A percentile compares a stretch with the other conserved stretches of the same genome.
Conservation (phyloP, 2,888 invertebrate species). For the Callinectes sapidus region DNA sequence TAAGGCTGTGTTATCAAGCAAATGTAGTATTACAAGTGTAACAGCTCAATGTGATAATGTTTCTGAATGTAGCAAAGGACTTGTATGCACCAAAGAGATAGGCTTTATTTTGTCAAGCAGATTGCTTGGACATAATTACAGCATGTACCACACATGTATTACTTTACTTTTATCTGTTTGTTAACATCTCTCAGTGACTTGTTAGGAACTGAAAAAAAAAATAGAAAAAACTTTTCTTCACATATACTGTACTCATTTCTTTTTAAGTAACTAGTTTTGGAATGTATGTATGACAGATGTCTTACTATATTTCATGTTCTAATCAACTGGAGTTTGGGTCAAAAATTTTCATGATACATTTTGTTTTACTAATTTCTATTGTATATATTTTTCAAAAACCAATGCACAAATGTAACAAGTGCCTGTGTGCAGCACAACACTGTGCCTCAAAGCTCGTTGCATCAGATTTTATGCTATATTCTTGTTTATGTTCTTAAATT, state of each 20-base stretch:
- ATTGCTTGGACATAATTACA: neutral
- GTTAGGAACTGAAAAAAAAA: neutral
- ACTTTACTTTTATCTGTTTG: neutral
- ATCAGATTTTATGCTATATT: slow-evolving; percentile 6
- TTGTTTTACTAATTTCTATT: neutral
- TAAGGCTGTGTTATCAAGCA: slow-evolving; percentile 1
- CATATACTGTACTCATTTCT: neutral
- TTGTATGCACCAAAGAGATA: neutral
- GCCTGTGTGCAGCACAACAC: slow-evolving; percentile 14
- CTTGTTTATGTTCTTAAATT: neutral
- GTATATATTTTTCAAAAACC: neutral
- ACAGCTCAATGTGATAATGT: slow-evolving; percentile 11
- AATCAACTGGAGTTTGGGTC: neutral
- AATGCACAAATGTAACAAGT: neutral
- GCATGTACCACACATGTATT: neutral
- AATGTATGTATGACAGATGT: neutral
- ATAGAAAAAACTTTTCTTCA: neutral
- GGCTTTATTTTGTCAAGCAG: neutral
- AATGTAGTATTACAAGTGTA: neutral
- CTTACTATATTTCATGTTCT: neutral
- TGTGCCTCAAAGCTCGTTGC: slow-evolving; percentile 24
- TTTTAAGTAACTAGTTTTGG: neutral
- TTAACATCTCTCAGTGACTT: neutral
- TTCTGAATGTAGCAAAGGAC: neutral
- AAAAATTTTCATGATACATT: neutral